Base-by-base conservation (phyloP, 2,888 invertebrate species). In the Cryptocephalus primarius region DNA sequence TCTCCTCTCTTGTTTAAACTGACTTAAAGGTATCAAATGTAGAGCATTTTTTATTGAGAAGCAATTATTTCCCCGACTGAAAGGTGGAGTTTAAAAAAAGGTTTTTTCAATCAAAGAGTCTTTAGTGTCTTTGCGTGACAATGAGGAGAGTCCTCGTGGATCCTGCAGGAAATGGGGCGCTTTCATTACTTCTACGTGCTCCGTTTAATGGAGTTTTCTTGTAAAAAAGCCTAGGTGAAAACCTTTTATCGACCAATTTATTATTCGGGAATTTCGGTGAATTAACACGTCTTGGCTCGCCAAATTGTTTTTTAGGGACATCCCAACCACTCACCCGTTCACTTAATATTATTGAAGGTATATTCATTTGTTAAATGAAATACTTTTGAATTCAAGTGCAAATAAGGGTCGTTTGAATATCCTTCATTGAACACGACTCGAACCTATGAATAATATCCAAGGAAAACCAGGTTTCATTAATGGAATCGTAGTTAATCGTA, bases 141-240 rank as follows among this genome's bases (percentile, higher is more conserved):
- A 68, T 64, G 65, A 66, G 64, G 56, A 53, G 54, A 49, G 56
- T 53, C 53, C 49, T 54, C 45, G 47, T 47, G 47, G 46, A 48
- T 46, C 49, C 46, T 62, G 60, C 64, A 63, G 67, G 66, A 68
- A 67, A 65, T 65, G 67, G 64, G 66, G 62, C 60, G 67, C 67
- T 67, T 69, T 69, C 67, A 67, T 68, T 69, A 68, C 64, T 61
- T 55, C 66, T 67, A 68, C 68, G 68, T 69, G 67, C 69, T 67
- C 64, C 61, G 66, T 66, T 69, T 69, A 69, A 69, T 69, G 68
- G 69, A 69, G 63, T 68, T 69, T 66, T 64, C 68, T 67, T 69
- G 67, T 68, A 66, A 65, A 66, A 68, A 66, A 67, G 63, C 65
- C 64, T 68, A 68, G 68, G 68, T 68, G 63, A 67, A 63, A 62